phyloP scores from a whole-genome alignment of 2,113 vertebrate species.

The Tiliqua scincoides region DNA sequence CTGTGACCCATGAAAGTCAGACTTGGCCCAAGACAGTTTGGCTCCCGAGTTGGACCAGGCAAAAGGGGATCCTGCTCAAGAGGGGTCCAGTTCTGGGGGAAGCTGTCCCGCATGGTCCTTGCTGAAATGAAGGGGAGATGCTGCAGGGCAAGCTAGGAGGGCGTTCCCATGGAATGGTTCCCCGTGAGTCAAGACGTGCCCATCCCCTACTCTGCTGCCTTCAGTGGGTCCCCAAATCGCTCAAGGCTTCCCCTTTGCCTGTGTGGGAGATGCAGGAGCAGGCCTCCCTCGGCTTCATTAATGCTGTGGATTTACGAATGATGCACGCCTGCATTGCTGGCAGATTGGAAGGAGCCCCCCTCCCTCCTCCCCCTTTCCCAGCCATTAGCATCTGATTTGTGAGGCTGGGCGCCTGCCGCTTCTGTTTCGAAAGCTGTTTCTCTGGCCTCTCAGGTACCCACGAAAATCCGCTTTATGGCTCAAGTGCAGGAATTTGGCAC shows the following conservation, averaged over 20 bases:
- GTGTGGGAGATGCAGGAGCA: not conserved
- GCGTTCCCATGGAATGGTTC: not conserved
- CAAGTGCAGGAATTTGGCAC: not conserved
- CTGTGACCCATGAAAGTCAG: not conserved
- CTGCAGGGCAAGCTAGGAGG: no score
- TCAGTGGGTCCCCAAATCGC: not conserved
- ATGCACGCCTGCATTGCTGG: not conserved
- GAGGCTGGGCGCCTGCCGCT: not conserved
- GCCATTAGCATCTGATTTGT: slow-evolving; percentile 27
- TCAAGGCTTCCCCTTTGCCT: fast-evolving
- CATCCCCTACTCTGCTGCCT: no score
- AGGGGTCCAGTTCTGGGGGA: not conserved
- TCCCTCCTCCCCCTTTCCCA: not conserved
- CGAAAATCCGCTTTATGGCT: not conserved
- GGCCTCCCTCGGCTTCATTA: not conserved
- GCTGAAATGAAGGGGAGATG: not conserved
- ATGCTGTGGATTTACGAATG: slow-evolving; percentile 4
- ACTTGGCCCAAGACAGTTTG: not conserved
- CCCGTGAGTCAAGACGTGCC: not conserved
- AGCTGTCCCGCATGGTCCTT: not conserved
- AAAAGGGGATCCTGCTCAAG: no score
- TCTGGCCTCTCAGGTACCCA: not conserved
- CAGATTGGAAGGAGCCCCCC: fast-evolving
- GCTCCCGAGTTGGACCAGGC: no score
- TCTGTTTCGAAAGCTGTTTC: slow-evolving; percentile 7